Base-by-base conservation (phyloP, 2,113 vertebrate species). In the Herpetotheres cachinnans region DNA sequence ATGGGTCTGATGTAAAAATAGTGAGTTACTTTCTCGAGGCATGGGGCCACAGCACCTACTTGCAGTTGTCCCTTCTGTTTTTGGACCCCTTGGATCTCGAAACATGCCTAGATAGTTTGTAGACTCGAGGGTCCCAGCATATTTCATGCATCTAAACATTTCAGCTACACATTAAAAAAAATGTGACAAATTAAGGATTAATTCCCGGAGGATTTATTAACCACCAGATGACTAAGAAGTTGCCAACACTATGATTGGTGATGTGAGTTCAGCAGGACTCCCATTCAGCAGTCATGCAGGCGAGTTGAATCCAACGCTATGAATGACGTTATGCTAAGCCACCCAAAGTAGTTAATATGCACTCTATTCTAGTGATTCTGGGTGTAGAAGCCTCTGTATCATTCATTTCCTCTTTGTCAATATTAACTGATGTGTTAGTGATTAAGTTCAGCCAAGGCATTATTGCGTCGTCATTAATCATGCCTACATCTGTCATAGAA, bases 391-490 rank as follows among this genome's bases (percentile, higher is more conserved):
- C 70, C 89, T 94, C 86, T 38, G 49, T 29, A 74, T 87, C 91
- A 65, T 59, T 93, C 74, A 83, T 91, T 95, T 93, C 50, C 72
- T 63, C 71, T 90, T 89, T 96, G 83, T 95, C 94, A 94, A 65
- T 91, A 94, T 92, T 82, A 96, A 93, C 90, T 90, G 93, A 82
- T 80, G 78, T 87, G 42, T 63, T 70, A 65, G 79, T 94, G 90
- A 95, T 97, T 86, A 92, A 65, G 59, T 85, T 88, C 67, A 90
- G 94, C 62, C 63, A 32, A 86, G 70, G 61, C 63, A 69, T 86
- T 89, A 92, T 91, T 86, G 42, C 47, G 6, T 4, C 40, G 69
- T 76, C 94, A 92, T 97, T 97, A 93, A 96, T 97, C 89, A 95
- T 87, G 63, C 90, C 89, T 11, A 17, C 70, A 56, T 38, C 76